Evolutionary conservation across 2,888 invertebrate species (phyloP).

Genomic region (Physocephala rufipes): DNA sequence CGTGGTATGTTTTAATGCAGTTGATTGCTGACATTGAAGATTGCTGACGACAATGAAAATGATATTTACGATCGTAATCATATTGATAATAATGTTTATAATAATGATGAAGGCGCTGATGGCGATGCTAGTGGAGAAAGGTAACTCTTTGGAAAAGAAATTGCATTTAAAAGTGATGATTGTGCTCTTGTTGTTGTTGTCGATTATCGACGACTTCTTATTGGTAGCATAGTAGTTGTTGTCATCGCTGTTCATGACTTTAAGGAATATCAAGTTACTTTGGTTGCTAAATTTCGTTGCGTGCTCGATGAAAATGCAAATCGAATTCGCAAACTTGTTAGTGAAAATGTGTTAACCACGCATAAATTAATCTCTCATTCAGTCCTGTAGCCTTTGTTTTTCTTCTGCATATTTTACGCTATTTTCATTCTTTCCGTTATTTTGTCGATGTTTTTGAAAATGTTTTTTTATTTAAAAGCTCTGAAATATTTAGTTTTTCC

Average conservation of each 20-base stretch:
- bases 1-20: not conserved
- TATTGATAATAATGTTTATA: slow-evolving; percentile 1
- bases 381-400: not conserved
- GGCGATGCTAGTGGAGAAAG: not conserved
- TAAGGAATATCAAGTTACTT: too few relatives aligned
- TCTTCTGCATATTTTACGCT: not conserved
- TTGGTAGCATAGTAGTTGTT: not conserved
- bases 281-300: not conserved
- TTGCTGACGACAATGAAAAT: not conserved
- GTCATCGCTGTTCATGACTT: too few relatives aligned
- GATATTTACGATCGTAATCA: not conserved
- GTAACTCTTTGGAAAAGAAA: too few relatives aligned
- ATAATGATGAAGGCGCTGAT: not conserved
- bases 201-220: not conserved
- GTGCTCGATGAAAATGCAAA: slow-evolving; percentile 18
- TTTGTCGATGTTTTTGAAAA: too few relatives aligned
- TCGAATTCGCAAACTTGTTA: slow-evolving; percentile 20
- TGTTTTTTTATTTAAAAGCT: too few relatives aligned
- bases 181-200: not conserved
- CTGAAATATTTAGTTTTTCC: too few relatives aligned
- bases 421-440: not conserved
- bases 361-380: not conserved
- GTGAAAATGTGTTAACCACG: slow-evolving; percentile 9
- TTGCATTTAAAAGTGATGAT: not conserved
- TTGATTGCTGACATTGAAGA: not conserved